Conservation (phyloP, 2,797 vertebrate species). For the Neosalanx taihuensis region DNA sequence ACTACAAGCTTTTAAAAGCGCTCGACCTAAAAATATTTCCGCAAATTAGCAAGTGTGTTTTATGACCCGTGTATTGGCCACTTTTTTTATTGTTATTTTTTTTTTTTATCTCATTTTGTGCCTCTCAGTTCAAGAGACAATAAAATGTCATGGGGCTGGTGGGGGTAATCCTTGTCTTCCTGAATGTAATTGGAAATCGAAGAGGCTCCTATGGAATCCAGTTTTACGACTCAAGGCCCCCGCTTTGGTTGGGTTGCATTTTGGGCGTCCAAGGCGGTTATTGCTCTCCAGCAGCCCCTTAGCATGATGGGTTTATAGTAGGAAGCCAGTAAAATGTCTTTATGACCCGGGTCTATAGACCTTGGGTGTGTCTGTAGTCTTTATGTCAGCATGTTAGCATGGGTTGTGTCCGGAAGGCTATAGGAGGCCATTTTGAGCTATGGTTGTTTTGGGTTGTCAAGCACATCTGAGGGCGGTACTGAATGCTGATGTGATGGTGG, state of each 20-base stretch:
- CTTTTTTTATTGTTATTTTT: too few species aligned
- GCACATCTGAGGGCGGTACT: not conserved
- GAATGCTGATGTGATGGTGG: not conserved
- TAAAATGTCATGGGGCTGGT: slow-evolving; percentile 59
- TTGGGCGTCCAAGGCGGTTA: slow-evolving; percentile 34
- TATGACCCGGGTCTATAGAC: slow-evolving; percentile 23
- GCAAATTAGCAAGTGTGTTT: slow-evolving; percentile 50
- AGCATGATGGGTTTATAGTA: slow-evolving; percentile 49
- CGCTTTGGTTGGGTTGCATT: slow-evolving; percentile 18
- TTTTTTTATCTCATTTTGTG: slow-evolving; percentile 48
- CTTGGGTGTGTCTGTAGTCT: slow-evolving; percentile 14
- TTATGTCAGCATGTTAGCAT: slow-evolving; percentile 43
- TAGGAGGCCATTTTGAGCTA: slow-evolving; percentile 26
- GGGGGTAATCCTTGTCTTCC: slow-evolving; percentile 59
- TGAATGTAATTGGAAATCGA: slow-evolving; percentile 64
- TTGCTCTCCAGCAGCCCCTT: slow-evolving; percentile 40
- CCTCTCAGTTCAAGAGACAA: slow-evolving; percentile 59
- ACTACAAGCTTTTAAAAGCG: not conserved
- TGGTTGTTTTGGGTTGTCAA: slow-evolving; percentile 30
- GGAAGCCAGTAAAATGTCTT: slow-evolving; percentile 54
- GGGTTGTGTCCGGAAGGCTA: slow-evolving; percentile 13
- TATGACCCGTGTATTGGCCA: slow-evolving; percentile 54
- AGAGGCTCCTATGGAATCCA: slow-evolving; percentile 44
- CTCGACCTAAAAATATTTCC: slow-evolving; percentile 34
- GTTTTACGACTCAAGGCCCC: slow-evolving; percentile 56